These are phyloP conservation scores for Oscheius onirici DNA, from an alignment of 2,888 invertebrate species.

Conservation along the genomic window DNA sequence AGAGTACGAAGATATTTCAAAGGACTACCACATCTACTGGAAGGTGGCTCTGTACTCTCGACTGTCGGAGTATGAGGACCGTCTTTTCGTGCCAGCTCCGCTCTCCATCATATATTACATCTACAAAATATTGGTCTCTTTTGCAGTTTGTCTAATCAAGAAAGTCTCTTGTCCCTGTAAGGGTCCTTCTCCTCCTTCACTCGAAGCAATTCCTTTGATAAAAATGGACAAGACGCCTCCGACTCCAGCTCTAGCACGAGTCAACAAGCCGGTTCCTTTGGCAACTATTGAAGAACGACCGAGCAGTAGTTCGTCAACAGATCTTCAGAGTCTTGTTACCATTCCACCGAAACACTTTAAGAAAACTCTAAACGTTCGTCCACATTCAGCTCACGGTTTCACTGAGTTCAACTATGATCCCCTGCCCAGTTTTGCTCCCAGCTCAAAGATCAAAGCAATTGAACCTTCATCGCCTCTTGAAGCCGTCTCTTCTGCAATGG, in stretches of 20 bases:
- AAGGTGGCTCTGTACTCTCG: slow-evolving; percentile 49
- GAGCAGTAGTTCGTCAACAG: too few relatives aligned
- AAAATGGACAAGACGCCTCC: not conserved
- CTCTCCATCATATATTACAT: slow-evolving; percentile 46
- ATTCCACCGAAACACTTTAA: too few relatives aligned
- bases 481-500: not conserved
- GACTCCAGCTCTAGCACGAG: not conserved
- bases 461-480: not conserved
- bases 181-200: not conserved
- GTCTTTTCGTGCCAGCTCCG: slow-evolving; percentile 44
- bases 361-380: not conserved
- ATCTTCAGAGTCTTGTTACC: too few relatives aligned
- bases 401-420: not conserved
- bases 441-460: not conserved
- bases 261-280: not conserved
- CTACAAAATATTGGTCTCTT: slow-evolving; percentile 3
- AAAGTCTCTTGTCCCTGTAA: not conserved
- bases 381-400: not conserved
- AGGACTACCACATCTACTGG: slow-evolving; percentile 53
- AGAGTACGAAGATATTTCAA: slow-evolving; percentile 52
- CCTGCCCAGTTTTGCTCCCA: not conserved
- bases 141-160: not conserved
- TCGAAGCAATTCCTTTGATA: not conserved
- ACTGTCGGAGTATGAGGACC: slow-evolving; percentile 50
- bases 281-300: not conserved